Evolutionary conservation across 2,888 invertebrate genomes (phyloP), one percentile per base, ranked within the genome.

Genomic region (Iphiclides podalirius): DNA sequence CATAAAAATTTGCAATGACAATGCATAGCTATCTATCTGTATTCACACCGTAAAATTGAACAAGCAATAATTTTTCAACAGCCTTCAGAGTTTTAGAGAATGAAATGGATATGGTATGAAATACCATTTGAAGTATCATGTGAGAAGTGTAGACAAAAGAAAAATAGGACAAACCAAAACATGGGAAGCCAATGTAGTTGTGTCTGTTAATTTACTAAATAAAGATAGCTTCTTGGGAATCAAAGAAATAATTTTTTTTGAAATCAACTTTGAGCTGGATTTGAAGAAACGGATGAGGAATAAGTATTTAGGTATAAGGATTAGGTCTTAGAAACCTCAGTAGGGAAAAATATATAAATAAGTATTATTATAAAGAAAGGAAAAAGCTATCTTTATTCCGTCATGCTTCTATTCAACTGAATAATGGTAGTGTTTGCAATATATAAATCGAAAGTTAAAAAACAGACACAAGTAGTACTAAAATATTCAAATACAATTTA

Each of bases 71-170:
- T 44, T 33, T 17, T 16, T 13, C 20, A n/a, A 23, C 12, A 11
- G 9, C 38, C 39, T 34, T 43, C 28, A 4, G 6, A 31, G 4
- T 26, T 11, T 34, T 16, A 31, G 15, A 35, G 12, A 39, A 49
- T 44, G 34, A 35, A 43, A 49, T 49, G 49, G 37, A 26, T 34
- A 34, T 44, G 47, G 47, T 41, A 43, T 6, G 6, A n/a, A 12
- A 16, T 13, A 52, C 50, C 54, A 47, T 44, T 52, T 52, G 54
- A 55, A 55, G 54, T 55, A 55, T 55, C 14, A 31, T 35, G 38
- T 55, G 47, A 55, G 41, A 35, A 14, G 40, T 47, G 45, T 38
- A 17, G 12, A 45, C 26, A 47, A 52, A 37, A 20, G 20, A 20
- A 43, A 40, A 40, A 34, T 31, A 49, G 49, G 45, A 50, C 35